phyloP scores from a whole-genome alignment of 1,140 invertebrate species.

The Leptopilina boulardi region DNA sequence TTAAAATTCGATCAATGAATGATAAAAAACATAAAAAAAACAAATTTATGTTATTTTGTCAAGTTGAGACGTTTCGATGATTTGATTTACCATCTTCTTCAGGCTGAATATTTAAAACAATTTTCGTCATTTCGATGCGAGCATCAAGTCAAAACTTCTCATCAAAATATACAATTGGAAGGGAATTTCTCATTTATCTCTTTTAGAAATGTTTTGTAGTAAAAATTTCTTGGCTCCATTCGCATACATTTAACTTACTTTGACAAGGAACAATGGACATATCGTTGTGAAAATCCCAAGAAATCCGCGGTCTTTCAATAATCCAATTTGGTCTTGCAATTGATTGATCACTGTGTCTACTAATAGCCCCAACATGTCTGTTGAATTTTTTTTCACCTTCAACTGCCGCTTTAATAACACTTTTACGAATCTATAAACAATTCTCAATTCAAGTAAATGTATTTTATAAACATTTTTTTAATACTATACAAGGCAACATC shows the following conservation, averaged over 20 bases:
- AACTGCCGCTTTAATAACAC: constrained; percentile 69
- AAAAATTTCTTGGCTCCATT: constrained; percentile 27
- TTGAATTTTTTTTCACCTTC: constrained; percentile 70
- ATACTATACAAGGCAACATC: no score
- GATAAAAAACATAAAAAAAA: no score
- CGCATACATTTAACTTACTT: constrained; percentile 56
- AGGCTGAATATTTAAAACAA: no score
- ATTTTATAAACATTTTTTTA: constrained; percentile 58
- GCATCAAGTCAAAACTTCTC: no score
- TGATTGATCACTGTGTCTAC: constrained; percentile 62
- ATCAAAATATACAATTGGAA: no score
- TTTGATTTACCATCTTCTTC: no score
- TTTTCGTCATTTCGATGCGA: no score
- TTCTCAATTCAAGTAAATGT: neutral
- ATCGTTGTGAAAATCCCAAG: constrained; percentile 76
- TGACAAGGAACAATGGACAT: constrained; percentile 54
- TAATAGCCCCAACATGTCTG: constrained; percentile 61
- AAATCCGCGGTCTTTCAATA: constrained; percentile 74
- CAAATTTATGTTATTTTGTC: no score
- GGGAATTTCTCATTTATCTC: no score
- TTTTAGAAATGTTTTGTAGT: no score
- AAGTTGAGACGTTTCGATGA: no score
- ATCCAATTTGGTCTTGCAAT: constrained; percentile 72
- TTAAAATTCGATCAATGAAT: no score
- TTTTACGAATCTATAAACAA: constrained; percentile 66